Conservation (phyloP, 2,888 invertebrate genomes). For the Dynastes tityus region DNA sequence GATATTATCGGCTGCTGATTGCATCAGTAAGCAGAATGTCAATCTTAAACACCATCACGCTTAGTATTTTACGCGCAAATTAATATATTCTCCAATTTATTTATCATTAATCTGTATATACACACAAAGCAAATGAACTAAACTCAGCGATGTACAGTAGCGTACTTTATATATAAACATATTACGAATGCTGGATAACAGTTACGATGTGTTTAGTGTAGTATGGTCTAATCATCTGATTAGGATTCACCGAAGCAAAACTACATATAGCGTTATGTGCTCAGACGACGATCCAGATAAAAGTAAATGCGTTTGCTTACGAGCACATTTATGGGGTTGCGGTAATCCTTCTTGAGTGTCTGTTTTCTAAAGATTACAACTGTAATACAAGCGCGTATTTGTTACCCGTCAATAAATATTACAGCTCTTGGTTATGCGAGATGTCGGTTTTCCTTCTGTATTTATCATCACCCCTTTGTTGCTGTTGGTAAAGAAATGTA, state of each 20-base stretch:
- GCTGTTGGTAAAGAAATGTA: neutral
- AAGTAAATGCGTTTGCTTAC: conserved; percentile 24
- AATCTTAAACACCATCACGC: too few relatives aligned
- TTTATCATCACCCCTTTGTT: neutral
- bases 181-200: too few relatives aligned
- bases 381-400: conserved; percentile 21
- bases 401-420: neutral
- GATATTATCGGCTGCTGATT: too few relatives aligned
- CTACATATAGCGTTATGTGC: neutral
- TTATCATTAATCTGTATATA: too few relatives aligned
- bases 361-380: conserved; percentile 32
- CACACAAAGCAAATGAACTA: too few relatives aligned
- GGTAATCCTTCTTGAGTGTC: conserved; percentile 20
- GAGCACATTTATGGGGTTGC: conserved; percentile 18
- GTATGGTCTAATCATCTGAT: neutral
- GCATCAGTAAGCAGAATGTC: too few relatives aligned
- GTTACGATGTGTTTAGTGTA: neutral
- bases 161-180: too few relatives aligned
- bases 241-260: neutral
- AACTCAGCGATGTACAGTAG: too few relatives aligned
- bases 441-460: neutral
- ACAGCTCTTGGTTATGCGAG: neutral
- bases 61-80: too few relatives aligned
- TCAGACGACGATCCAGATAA: conserved; percentile 9
- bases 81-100: too few relatives aligned